Evolutionary conservation across 2,113 vertebrate species (phyloP).

Genomic region (Cyprinodon brontotheroides): DNA sequence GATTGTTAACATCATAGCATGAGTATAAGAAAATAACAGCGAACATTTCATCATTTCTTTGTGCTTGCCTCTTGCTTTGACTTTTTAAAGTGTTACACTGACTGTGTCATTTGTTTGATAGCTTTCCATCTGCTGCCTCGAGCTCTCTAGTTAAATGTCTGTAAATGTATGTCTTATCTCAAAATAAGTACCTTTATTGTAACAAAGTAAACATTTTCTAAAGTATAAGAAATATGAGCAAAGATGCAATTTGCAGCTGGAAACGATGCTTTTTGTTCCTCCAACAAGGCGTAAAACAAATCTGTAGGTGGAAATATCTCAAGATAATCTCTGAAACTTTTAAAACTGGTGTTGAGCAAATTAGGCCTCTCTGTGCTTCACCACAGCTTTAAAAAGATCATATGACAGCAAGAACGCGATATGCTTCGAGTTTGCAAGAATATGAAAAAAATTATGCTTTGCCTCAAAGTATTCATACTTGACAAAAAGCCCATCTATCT

Average conservation of each 20-base stretch:
- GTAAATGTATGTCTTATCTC: slow-evolving; percentile 33
- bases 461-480: no score
- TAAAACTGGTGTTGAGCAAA: background rate
- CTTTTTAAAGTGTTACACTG: slow-evolving; percentile 36
- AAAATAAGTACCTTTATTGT: slow-evolving; percentile 16
- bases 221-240: background rate
- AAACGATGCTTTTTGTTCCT: background rate
- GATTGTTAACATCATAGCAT: slow-evolving; percentile 32
- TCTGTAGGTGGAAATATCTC: slow-evolving; percentile 21
- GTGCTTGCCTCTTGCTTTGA: slow-evolving; percentile 27
- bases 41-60: slow-evolving; percentile 41
- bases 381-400: background rate
- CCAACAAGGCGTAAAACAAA: background rate
- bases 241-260: slow-evolving; percentile 1
- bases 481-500: no score
- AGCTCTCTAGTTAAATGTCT: slow-evolving; percentile 28
- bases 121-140: slow-evolving; percentile 21
- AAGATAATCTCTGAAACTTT: slow-evolving; percentile 3
- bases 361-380: background rate
- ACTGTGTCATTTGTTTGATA: slow-evolving; percentile 37
- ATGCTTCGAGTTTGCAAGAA: no score
- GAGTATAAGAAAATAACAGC: slow-evolving; percentile 26
- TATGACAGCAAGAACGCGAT: background rate
- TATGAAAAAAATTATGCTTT: no score
- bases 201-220: background rate